A percentile compares a stretch with the other conserved stretches of the same genome.
These are phyloP conservation scores for Pammene aurita DNA, from an alignment of 2,888 invertebrate species.

Conservation along the genomic window DNA sequence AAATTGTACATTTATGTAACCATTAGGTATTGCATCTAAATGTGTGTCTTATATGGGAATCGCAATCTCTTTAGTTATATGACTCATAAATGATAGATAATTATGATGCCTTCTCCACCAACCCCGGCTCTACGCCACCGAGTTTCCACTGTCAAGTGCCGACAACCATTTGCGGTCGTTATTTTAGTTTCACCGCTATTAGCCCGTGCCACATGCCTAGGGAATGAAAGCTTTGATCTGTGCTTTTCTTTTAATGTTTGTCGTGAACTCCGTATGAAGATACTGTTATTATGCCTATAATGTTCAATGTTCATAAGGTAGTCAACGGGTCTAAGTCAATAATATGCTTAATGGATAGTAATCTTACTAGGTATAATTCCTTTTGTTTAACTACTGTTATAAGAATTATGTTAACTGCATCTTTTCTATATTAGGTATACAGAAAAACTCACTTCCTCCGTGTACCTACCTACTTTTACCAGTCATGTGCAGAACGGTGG, in stretches of 20 bases:
- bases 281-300: neutral
- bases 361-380: neutral
- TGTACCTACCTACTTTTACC: too few relatives aligned
- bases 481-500: too few relatives aligned
- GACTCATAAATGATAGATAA: too few relatives aligned
- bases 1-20: too few relatives aligned
- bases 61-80: too few relatives aligned
- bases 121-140: neutral
- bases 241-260: constrained; percentile 39
- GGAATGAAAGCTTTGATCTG: constrained; percentile 41
- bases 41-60: too few relatives aligned
- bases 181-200: constrained; percentile 49
- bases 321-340: neutral
- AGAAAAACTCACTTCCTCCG: too few relatives aligned
- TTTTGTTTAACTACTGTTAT: neutral
- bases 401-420: neutral
- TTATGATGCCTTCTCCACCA: neutral
- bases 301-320: neutral
- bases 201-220: constrained; percentile 39
- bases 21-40: too few relatives aligned
- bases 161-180: constrained; percentile 55
- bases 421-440: neutral
- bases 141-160: constrained; percentile 49
- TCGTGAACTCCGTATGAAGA: constrained; percentile 4
- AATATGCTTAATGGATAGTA: neutral